Base-by-base conservation (phyloP, 1,140 invertebrate species). In the Diplogasteroides magnus region DNA sequence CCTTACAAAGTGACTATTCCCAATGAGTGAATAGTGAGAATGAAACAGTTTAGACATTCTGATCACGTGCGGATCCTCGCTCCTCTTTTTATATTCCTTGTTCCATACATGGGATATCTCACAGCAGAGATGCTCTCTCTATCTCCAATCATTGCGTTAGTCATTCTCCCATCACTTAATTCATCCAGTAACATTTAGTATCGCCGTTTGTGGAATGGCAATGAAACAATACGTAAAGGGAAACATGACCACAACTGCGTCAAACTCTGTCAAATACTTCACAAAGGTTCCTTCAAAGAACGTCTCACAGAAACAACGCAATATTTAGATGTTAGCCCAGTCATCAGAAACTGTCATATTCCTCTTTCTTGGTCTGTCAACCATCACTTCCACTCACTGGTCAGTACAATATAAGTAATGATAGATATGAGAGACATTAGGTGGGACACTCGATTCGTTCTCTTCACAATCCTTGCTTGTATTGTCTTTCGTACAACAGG, bases 251-350 rank as follows among this genome's bases (percentile, higher is more conserved):
- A 90, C 92, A 85, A 97, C 97, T 84, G 97, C 94, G 0, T 92
- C 95, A 77, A 96, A 93, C 1, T 97, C 94, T 2, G 90, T 97
- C 60, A 97, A 97, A 83, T 97, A 97, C 83, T 92, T 94, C 59
- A 93, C 97, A 89, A 98, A 98, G 86, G 97, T 98, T 94, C 85
- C n/a, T n/a, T n/a, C n/a, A n/a, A n/a, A n/a, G n/a, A n/a, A n/a
- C n/a, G n/a, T n/a, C n/a, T n/a, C n/a, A n/a, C n/a, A n/a, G n/a
- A n/a, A n/a, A n/a, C n/a, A n/a, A n/a, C n/a, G n/a, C n/a, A n/a
- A n/a, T n/a, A n/a, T n/a, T n/a, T n/a, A n/a, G n/a, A n/a, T n/a
- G n/a, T n/a, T 97, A 0, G 64, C 73, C 27, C 69, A 71, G 32
- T 72, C 61, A 2, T 93, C 93, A 1, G 95, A 98, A 86, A 97